Conservation (phyloP, 2,888 invertebrate species). For the Limnephilus marmoratus region DNA sequence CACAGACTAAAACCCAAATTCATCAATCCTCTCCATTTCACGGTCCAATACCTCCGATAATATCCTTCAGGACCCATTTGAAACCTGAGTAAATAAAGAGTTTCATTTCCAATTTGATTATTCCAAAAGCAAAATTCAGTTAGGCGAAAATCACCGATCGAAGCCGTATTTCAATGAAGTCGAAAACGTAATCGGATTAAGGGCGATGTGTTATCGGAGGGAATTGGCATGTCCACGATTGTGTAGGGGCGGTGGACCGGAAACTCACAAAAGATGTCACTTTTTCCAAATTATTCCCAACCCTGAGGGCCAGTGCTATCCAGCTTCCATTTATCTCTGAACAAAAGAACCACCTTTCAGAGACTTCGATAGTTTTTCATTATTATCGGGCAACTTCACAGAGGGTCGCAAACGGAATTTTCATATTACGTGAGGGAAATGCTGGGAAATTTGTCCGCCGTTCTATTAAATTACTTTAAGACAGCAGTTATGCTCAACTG, state of each 20-base stretch:
- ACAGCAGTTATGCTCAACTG: slow-evolving; percentile 18
- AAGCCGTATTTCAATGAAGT: slow-evolving; percentile 53
- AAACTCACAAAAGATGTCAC: slow-evolving; percentile 58
- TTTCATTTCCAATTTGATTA: slow-evolving; percentile 43
- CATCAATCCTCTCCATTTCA: background rate
- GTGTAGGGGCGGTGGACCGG: slow-evolving; percentile 41
- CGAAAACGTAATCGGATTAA: slow-evolving; percentile 30
- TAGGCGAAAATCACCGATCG: slow-evolving; percentile 41
- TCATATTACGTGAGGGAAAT: slow-evolving; percentile 38
- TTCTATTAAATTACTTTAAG: slow-evolving; percentile 16
- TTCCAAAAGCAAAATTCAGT: slow-evolving; percentile 32
- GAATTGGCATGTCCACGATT: slow-evolving; percentile 54
- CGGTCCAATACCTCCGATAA: slow-evolving; percentile 2
- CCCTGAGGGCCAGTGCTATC: slow-evolving; percentile 52
- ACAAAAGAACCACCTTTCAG: slow-evolving; percentile 57
- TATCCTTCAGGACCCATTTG: slow-evolving; percentile 10
- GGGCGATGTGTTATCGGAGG: slow-evolving; percentile 53
- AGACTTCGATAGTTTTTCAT: slow-evolving; percentile 60
- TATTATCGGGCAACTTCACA: slow-evolving; percentile 48
- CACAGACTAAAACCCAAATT: background rate
- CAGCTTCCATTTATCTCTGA: slow-evolving; percentile 58
- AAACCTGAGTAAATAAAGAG: slow-evolving; percentile 33
- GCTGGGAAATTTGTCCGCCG: slow-evolving; percentile 26
- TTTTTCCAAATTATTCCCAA: slow-evolving; percentile 55
- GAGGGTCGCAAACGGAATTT: slow-evolving; percentile 32